A percentile compares a stretch with the other conserved stretches of the same genome.
phyloP scores from a whole-genome alignment of 2,113 vertebrate genomes.

The Plestiodon gilberti region DNA sequence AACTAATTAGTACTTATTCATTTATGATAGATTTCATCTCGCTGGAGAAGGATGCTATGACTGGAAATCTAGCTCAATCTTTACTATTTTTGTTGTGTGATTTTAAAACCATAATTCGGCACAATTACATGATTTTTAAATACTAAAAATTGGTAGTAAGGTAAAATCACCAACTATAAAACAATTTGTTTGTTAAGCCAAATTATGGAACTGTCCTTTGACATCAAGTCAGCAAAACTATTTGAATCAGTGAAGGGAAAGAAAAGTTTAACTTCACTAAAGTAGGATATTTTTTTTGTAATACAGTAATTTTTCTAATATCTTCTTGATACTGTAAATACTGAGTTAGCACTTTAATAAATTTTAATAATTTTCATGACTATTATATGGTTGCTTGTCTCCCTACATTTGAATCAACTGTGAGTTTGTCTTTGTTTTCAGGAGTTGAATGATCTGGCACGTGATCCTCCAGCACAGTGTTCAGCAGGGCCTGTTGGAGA shows the following conservation, averaged over 20 bases:
- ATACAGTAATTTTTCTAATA: too few species aligned
- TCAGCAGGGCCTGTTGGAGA: slow-evolving; percentile 97
- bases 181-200: background rate
- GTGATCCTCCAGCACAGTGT: slow-evolving; percentile 98
- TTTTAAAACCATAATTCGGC: background rate
- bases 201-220: background rate
- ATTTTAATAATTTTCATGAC: background rate
- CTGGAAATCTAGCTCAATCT: background rate
- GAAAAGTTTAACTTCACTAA: background rate
- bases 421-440: slow-evolving; percentile 60
- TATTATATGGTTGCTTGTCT: background rate
- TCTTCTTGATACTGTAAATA: background rate
- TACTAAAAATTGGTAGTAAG: background rate
- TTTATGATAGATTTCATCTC: background rate
- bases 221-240: too few species aligned
- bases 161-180: background rate
- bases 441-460: slow-evolving; percentile 97
- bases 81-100: background rate
- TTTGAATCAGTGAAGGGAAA: background rate
- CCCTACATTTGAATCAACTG: background rate
- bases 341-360: background rate
- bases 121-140: background rate
- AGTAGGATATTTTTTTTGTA: background rate
- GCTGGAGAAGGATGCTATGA: background rate
- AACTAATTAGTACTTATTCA: background rate